Base-by-base conservation (phyloP, 1,140 invertebrate genomes). In the Onthophagus taurus region DNA sequence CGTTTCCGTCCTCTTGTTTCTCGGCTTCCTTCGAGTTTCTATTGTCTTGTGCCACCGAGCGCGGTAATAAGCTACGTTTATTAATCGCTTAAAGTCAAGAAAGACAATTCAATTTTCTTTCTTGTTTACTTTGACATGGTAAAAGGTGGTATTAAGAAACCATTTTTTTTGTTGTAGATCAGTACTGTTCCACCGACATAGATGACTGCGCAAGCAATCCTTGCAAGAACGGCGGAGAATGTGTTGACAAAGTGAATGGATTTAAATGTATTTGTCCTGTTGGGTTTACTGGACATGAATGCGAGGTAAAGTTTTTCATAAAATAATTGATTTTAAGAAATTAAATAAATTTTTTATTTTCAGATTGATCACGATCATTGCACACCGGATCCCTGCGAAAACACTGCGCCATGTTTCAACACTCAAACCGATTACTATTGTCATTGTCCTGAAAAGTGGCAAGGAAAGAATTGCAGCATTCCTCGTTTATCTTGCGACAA, bases 391-490 rank as follows among this genome's bases (percentile, higher is more conserved):
- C 84, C 85, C 0, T 92, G 89, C 59, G 72, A 78, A 34, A 87
- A 89, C 59, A 77, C 76, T 1, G 81, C 83, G 2, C 73, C 76
- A 3, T 92, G 89, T 59, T 80, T 89, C 58, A 90, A 89, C 53
- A 87, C 83, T 0, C 78, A 87, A 53, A 77, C 77, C 35, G 85
- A 88, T 59, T 94, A 91, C 66, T 86, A 88, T 56, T 96, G 91
- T 65, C 83, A 89, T 64, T 97, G 92, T 68, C 77, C 82, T 1
- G 74, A 77, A 35, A 80, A 83, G 50, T 93, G 87, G 77, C 79
- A 83, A 45, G 92, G 92, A 21, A 88, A 86, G 62, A 92, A 90
- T 67, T 96, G 91, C 63, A 88, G 87, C 53, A 76, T 83, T 50
- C 65, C 74, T 8, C 74, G 74, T 39, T 69, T 74, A 4, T 67